Conservation (phyloP, 2,113 vertebrate genomes). For the Halcyon malimbica region DNA sequence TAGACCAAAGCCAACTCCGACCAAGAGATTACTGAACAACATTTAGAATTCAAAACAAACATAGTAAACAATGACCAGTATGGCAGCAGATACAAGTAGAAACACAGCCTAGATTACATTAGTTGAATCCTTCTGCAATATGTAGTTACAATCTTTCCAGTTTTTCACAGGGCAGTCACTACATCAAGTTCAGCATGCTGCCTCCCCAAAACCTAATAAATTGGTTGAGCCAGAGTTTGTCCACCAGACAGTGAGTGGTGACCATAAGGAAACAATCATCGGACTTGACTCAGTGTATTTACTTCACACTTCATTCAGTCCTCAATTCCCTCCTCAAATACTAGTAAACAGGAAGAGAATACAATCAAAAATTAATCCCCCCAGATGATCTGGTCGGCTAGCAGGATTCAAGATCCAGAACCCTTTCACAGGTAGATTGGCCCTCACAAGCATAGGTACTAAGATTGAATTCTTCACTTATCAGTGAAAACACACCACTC, state of each 20-base stretch:
- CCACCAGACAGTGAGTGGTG: background rate
- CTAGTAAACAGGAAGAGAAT: background rate
- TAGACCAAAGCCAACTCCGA: background rate
- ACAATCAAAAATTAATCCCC: background rate
- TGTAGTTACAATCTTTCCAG: accelerated
- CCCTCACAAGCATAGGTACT: background rate
- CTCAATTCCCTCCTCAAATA: background rate
- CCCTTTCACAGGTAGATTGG: accelerated
- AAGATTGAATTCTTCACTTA: background rate
- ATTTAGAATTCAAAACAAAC: background rate
- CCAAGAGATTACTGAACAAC: background rate
- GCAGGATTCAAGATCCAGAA: background rate
- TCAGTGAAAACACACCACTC: background rate
- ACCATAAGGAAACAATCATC: background rate
- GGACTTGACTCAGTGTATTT: background rate
- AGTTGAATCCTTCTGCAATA: background rate
- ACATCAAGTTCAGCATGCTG: background rate
- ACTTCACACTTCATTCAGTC: background rate
- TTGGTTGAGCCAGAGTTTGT: background rate
- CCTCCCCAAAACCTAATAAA: background rate
- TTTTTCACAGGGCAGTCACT: background rate
- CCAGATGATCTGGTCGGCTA: background rate
- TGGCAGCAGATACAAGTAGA: background rate
- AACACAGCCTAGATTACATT: background rate
- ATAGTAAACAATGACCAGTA: background rate